Evolutionary conservation across 2,888 invertebrate genomes (phyloP), one percentile per base, ranked within the genome.

Genomic region (Plagiodera versicolora): DNA sequence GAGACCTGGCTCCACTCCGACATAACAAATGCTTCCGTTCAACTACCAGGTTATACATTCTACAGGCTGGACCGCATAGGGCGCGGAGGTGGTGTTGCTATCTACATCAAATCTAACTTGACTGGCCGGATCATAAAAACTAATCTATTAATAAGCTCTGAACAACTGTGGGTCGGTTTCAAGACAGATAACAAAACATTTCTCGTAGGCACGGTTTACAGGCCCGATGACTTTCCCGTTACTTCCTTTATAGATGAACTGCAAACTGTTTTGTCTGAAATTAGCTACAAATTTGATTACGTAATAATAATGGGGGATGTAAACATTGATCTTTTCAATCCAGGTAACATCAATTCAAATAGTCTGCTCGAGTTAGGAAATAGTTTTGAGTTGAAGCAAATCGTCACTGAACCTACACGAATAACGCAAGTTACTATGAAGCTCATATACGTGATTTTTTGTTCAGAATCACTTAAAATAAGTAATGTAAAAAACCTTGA

Each of bases 41-140:
- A 46, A 46, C 46, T n/a, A 46, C 46, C 46, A 46, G 46, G 46
- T 2, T 46, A 46, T 46, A 16, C 17, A 46, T 46, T 46, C 16
- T 46, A 14, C 46, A 46, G 46, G 46, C 18, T 18, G 46, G 17
- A 46, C 18, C 46, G 46, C 46, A 46, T 46, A 17, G 46, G 46
- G 46, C 46, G 46, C 46, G 46, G 46, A 46, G 46, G 46, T 46
- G 16, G 46, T 16, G 46, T 46, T 46, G 46, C 46, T 46, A 46
- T 46, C 46, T 46, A 46, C 46, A 16, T 46, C 46, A 46, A 46
- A 46, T 46, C 46, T 16, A 46, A 46, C 14, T 16, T 46, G 46
- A 46, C 18, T 16, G n/a, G n/a, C n/a, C n/a, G n/a, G n/a, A n/a
- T n/a, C n/a, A n/a, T n/a, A n/a, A n/a, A n/a, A n/a, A n/a, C 46